These are phyloP conservation scores for Gorsachius magnificus DNA, from an alignment of 2,797 vertebrate species.

Conservation along the genomic window DNA sequence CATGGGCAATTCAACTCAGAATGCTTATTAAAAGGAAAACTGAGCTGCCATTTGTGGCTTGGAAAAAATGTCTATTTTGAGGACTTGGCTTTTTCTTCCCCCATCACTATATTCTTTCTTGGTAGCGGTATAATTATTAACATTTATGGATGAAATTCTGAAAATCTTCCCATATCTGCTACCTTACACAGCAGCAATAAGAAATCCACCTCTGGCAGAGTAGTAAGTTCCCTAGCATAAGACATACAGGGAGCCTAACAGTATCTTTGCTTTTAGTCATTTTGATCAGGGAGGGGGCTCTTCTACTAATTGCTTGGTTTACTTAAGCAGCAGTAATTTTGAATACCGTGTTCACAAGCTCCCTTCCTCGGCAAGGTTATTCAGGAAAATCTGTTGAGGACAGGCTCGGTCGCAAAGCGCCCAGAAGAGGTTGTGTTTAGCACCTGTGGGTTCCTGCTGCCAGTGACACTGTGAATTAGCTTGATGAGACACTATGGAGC, in stretches of 20 bases:
- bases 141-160: not conserved
- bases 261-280: not conserved
- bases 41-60: not conserved
- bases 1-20: not conserved
- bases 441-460: slow-evolving; percentile 14
- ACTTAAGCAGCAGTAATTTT: not conserved
- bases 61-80: not conserved
- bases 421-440: not conserved
- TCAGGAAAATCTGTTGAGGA: slow-evolving; percentile 4
- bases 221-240: not conserved
- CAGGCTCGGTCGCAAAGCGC: not conserved
- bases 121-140: not conserved
- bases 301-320: not conserved
- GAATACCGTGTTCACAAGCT: not conserved
- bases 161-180: not conserved
- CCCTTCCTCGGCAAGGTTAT: not conserved
- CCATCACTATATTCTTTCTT: not conserved
- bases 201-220: not conserved
- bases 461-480: not conserved
- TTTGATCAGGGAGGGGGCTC: not conserved
- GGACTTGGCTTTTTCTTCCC: not conserved
- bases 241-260: not conserved
- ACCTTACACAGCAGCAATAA: not conserved
- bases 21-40: not conserved
- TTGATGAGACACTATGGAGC: not conserved